Conservation (phyloP, 2,888 invertebrate species). For the Shargacucullia verbasci region DNA sequence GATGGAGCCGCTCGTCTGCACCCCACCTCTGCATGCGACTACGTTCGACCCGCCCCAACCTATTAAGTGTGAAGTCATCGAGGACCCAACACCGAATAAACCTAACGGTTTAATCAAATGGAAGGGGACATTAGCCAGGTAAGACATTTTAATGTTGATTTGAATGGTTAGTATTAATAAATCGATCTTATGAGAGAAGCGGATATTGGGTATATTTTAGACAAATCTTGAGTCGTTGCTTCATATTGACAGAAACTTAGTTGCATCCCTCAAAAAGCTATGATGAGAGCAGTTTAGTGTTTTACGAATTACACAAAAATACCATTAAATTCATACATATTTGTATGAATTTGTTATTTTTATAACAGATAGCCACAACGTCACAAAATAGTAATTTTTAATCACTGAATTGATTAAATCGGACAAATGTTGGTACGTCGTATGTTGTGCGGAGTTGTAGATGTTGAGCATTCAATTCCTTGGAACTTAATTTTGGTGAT, state of each 20-base stretch:
- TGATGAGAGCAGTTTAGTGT: no score
- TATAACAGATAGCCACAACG: not conserved
- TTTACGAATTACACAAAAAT: no score
- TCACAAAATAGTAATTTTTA: conserved; percentile 1
- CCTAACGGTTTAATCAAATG: conserved; percentile 73
- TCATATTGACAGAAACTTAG: no score
- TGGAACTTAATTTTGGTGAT: conserved; percentile 25
- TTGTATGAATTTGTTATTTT: conserved; percentile 6
- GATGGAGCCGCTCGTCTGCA: conserved; percentile 76
- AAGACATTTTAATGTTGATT: conserved; percentile 48
- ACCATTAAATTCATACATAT: no score
- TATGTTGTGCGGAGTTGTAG: no score
- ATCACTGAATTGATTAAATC: conserved; percentile 1
- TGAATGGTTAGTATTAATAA: conserved; percentile 10
- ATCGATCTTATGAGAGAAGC: no score
- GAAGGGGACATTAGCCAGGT: conserved; percentile 82
- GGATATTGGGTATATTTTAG: no score
- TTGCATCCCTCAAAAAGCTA: no score
- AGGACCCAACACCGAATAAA: conserved; percentile 61
- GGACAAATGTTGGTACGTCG: conserved; percentile 1
- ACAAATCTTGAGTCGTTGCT: no score
- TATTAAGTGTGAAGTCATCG: conserved; percentile 63
- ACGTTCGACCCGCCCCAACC: conserved; percentile 67
- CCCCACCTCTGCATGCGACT: conserved; percentile 63
- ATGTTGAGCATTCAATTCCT: conserved; percentile 19